A percentile compares a stretch with the other conserved stretches of the same genome.
These are phyloP conservation scores for Pseudorasbora parva DNA, from an alignment of 2,113 vertebrate genomes.

Conservation along the genomic window DNA sequence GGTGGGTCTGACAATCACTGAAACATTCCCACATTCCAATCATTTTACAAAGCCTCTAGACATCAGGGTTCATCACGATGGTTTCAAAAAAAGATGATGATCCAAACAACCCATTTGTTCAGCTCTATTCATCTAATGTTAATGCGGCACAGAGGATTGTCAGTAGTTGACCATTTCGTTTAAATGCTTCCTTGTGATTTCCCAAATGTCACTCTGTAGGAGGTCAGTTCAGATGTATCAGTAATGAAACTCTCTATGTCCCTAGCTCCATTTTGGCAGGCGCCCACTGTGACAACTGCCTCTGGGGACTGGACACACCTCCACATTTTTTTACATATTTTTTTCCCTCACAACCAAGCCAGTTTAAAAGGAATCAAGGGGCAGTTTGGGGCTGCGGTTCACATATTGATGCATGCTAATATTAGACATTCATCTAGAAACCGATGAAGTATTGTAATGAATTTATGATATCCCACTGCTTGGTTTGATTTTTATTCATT, in stretches of 20 bases:
- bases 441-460: neutral
- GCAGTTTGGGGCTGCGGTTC: neutral
- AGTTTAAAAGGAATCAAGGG: slow-evolving; percentile 1
- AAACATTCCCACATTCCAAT: slow-evolving; percentile 10
- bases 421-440: neutral
- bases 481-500: neutral
- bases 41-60: slow-evolving; percentile 10
- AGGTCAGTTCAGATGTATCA: slow-evolving; percentile 40
- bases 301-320: slow-evolving; percentile 1
- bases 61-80: neutral
- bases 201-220: slow-evolving; percentile 43
- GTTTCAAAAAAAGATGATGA: neutral
- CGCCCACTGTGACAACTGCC: neutral
- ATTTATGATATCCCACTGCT: neutral
- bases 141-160: slow-evolving; percentile 28
- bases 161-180: slow-evolving; percentile 1
- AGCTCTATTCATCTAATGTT: slow-evolving; percentile 1
- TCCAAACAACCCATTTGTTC: neutral
- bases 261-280: slow-evolving; percentile 14
- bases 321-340: neutral
- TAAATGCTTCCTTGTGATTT: slow-evolving; percentile 37
- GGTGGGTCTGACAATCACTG: slow-evolving; percentile 46
- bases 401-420: neutral
- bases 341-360: neutral
- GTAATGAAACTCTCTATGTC: slow-evolving; percentile 29